Evolutionary conservation across 2,888 invertebrate species (phyloP), one percentile per base, ranked within the genome.

Genomic region (Chymomyza amoena): DNA sequence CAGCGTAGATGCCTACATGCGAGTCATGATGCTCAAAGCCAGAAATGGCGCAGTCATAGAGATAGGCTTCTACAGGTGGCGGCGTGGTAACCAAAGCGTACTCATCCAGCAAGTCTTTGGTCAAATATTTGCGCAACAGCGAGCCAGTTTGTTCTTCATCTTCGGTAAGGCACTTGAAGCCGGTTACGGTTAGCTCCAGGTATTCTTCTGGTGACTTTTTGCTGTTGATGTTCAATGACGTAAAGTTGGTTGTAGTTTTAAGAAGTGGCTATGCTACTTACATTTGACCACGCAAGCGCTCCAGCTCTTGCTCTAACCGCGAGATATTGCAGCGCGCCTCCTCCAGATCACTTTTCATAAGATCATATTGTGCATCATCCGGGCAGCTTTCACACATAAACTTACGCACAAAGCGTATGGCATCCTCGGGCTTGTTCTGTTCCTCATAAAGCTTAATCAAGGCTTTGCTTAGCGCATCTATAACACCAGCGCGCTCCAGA

Each of bases 11-110:
- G 62, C 95, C 95, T 65, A 94, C 92, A 52, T 93, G 91, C 51
- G 94, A 93, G 83, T 94, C 94, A 67, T 94, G 93, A 90, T 95
- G 94, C 86, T 93, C 93, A 51, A 94, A 92, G 52, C 95, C 95
- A 39, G 95, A 94, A 72, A 93, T 93, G 72, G 95, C 92, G 75
- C 94, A 94, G 88, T 95, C 94, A 66, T 93, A 91, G 16, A 95
- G 92, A 64, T 93, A 93, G 13, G 94, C 94, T 60, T 94, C 93
- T 72, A 93, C 91, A 25, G 92, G 91, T 66, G 93, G 90, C 45
- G 92, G 87, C 15, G 94, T 95, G 80, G 93, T 93, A 64, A 92
- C 90, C 70, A 86, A 88, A 91, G 94, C 94, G 68, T 93, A 91
- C 64, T 91, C 90, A 79, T 93, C 93, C 70, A 93, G 91, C n/a